Conservation (phyloP, 2,797 vertebrate genomes). For the Protonibea diacanthus region DNA sequence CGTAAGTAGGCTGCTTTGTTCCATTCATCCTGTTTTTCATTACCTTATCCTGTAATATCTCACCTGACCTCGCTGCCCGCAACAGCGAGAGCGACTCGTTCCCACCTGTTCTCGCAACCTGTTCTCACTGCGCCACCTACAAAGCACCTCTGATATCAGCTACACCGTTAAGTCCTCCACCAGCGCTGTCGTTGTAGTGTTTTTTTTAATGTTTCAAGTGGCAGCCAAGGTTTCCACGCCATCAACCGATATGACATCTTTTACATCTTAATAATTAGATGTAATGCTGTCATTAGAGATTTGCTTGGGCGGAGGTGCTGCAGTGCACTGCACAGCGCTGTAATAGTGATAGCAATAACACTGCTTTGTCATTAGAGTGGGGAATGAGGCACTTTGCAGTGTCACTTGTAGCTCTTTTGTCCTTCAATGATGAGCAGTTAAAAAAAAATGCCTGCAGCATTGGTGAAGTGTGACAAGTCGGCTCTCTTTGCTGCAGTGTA, state of each 20-base stretch:
- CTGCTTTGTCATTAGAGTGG: neutral
- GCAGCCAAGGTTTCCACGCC: neutral
- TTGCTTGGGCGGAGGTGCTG: neutral
- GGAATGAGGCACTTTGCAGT: neutral
- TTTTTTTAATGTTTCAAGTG: neutral
- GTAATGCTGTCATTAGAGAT: neutral
- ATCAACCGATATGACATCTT: constrained; percentile 4
- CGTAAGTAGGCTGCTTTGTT: constrained; percentile 78
- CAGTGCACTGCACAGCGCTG: neutral
- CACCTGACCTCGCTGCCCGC: constrained; percentile 29
- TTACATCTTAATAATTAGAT: neutral
- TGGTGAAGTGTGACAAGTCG: neutral
- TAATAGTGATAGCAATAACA: neutral
- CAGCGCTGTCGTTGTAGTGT: neutral
- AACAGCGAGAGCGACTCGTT: constrained; percentile 3
- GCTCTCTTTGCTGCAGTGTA: neutral
- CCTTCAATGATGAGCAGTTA: neutral
- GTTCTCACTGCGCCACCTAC: constrained; percentile 5
- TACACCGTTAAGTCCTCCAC: neutral
- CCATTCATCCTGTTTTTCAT: constrained; percentile 23
- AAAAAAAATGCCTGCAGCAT: neutral
- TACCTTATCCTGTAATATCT: constrained; percentile 22
- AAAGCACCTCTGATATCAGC: constrained; percentile 25
- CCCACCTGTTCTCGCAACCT: constrained; percentile 30
- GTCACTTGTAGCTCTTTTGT: neutral